Evolutionary conservation across 2,113 vertebrate genomes (phyloP).

Genomic region (Dromas ardeola): DNA sequence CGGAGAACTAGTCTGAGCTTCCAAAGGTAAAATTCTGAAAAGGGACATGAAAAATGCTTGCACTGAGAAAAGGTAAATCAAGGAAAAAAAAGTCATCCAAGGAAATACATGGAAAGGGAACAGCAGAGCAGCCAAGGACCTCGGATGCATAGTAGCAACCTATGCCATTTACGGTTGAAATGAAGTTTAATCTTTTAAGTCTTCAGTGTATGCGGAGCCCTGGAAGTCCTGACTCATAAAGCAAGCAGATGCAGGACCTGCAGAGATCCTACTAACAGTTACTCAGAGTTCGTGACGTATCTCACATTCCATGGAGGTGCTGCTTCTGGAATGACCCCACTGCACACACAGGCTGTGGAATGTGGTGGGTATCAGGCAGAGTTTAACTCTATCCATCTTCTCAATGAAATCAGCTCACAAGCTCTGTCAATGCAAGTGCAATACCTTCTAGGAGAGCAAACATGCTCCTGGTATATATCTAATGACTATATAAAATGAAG

Average conservation of each 20-base stretch:
- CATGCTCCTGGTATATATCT: background rate
- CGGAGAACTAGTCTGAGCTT: background rate
- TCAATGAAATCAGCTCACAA: background rate
- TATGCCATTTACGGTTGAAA: background rate
- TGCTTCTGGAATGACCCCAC: conserved; percentile 22
- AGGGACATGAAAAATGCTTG: background rate
- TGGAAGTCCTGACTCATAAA: background rate
- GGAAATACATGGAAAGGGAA: background rate
- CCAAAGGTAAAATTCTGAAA: background rate
- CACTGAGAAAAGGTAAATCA: background rate
- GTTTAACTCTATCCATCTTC: conserved; percentile 40
- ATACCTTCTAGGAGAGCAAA: background rate
- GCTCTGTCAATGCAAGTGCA: background rate
- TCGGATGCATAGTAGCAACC: background rate
- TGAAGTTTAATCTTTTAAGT: background rate
- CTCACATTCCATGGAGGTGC: background rate
- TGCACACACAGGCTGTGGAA: conserved; percentile 19
- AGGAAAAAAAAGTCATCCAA: background rate
- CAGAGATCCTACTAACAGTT: background rate
- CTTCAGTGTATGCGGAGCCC: background rate
- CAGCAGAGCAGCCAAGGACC: background rate
- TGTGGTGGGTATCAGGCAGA: conserved; percentile 26
- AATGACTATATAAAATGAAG: background rate
- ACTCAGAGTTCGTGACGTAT: background rate
- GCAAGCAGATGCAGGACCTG: background rate